Percentiles rank a stretch among this genome's conserved stretches.
Conservation (phyloP, 2,113 vertebrate species). For the Microcebus tavaratra region DNA sequence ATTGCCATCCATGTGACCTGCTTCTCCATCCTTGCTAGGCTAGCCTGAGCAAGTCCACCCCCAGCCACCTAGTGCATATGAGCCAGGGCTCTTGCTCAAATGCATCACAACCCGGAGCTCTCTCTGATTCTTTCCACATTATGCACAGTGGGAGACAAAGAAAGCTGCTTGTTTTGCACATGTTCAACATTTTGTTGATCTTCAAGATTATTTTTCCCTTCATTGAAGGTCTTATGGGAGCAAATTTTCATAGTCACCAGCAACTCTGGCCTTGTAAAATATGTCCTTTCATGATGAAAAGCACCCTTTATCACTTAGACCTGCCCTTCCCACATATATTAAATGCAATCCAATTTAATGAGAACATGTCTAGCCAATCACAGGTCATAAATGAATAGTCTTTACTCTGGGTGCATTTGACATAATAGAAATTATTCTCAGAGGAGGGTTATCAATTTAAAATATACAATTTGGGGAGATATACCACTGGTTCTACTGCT, state of each 20-base stretch:
- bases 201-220: slow-evolving; percentile 67
- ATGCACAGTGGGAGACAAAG: neutral
- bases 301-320: slow-evolving; percentile 54
- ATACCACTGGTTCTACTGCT: slow-evolving; percentile 37
- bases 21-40: neutral
- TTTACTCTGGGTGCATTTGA: slow-evolving; percentile 53
- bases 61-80: neutral
- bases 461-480: slow-evolving; percentile 57
- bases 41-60: neutral
- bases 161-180: neutral
- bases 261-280: slow-evolving; percentile 50
- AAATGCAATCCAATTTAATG: slow-evolving; percentile 41
- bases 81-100: neutral
- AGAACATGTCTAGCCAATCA: slow-evolving; percentile 47
- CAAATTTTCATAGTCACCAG: slow-evolving; percentile 54
- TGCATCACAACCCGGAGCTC: neutral
- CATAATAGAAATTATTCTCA: slow-evolving; percentile 55
- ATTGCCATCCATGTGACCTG: neutral
- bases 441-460: slow-evolving; percentile 55
- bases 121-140: neutral
- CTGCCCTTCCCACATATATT: slow-evolving; percentile 43
- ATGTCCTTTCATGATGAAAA: slow-evolving; percentile 54
- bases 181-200: slow-evolving; percentile 43
- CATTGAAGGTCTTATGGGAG: slow-evolving; percentile 27
- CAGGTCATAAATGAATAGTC: slow-evolving; percentile 44